Percentiles rank a stretch among this genome's conserved stretches.
Evolutionary conservation across 2,888 invertebrate genomes (phyloP).

Genomic region (Sepiola atlantica): DNA sequence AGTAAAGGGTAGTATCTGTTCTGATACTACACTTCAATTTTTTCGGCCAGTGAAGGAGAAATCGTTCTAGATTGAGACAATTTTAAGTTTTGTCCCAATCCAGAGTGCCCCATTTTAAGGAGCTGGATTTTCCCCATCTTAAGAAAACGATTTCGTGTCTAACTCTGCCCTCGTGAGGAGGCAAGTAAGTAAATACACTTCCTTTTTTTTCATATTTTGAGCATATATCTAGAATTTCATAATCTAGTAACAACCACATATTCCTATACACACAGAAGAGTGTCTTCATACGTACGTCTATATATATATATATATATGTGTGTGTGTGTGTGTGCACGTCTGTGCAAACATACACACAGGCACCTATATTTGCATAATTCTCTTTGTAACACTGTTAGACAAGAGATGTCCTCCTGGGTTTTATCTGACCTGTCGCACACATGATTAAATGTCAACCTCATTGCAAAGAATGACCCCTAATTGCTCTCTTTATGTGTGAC

Average conservation of each 20-base stretch:
- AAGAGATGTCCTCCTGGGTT: not conserved
- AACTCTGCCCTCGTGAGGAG: too few relatives aligned
- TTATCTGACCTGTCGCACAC: not conserved
- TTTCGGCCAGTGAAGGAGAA: too few relatives aligned
- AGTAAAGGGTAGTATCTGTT: too few relatives aligned
- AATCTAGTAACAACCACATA: not conserved
- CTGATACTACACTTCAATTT: too few relatives aligned
- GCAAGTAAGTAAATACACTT: too few relatives aligned
- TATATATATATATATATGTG: not conserved
- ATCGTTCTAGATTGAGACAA: too few relatives aligned
- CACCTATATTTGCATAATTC: slow-evolving; percentile 32
- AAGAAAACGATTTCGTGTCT: too few relatives aligned
- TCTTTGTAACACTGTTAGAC: not conserved
- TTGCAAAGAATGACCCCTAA: slow-evolving; percentile 32
- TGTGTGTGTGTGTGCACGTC: not conserved
- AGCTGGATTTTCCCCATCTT: too few relatives aligned
- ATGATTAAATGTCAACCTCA: slow-evolving; percentile 32
- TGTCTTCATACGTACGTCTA: not conserved
- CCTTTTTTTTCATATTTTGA: too few relatives aligned
- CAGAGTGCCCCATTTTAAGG: too few relatives aligned
- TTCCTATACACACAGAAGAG: too few relatives aligned
- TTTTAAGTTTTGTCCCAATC: too few relatives aligned
- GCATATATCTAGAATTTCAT: not conserved
- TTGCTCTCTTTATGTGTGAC: slow-evolving; percentile 9
- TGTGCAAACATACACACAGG: not conserved